These are phyloP conservation scores for Falco berigora DNA, from an alignment of 2,797 vertebrate species.

Conservation along the genomic window DNA sequence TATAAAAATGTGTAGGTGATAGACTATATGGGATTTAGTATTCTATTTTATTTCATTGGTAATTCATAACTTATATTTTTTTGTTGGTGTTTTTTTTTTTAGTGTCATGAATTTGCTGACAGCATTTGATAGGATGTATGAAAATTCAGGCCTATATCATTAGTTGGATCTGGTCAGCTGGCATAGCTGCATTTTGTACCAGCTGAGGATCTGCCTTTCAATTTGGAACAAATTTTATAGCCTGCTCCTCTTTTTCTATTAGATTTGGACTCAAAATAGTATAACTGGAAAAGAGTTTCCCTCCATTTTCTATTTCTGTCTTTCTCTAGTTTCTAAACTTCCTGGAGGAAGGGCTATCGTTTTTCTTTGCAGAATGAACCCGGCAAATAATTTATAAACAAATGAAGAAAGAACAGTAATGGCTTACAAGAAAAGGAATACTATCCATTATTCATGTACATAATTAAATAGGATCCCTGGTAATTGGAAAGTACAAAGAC, in stretches of 20 bases:
- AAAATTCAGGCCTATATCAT: neutral
- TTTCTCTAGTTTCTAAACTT: neutral
- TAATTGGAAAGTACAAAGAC: neutral
- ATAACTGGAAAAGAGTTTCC: neutral
- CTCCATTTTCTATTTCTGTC: neutral
- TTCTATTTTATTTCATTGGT: neutral
- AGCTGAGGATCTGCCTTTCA: conserved; percentile 6
- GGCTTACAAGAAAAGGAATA: neutral
- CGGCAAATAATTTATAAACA: neutral
- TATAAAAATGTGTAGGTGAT: neutral
- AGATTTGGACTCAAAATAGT: neutral
- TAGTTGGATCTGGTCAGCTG: neutral
- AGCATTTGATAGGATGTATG: neutral
- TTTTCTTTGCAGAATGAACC: neutral
- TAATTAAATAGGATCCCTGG: neutral
- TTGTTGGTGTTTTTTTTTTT: neutral
- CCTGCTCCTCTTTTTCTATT: neutral
- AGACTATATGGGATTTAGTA: neutral
- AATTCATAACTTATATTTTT: neutral
- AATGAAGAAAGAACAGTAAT: neutral
- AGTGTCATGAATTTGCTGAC: neutral
- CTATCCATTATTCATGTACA: neutral
- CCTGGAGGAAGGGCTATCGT: neutral
- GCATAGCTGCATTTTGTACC: neutral
- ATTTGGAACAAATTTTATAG: neutral